Evolutionary conservation across 2,888 invertebrate genomes (phyloP).

Genomic region (Cantharis rustica): DNA sequence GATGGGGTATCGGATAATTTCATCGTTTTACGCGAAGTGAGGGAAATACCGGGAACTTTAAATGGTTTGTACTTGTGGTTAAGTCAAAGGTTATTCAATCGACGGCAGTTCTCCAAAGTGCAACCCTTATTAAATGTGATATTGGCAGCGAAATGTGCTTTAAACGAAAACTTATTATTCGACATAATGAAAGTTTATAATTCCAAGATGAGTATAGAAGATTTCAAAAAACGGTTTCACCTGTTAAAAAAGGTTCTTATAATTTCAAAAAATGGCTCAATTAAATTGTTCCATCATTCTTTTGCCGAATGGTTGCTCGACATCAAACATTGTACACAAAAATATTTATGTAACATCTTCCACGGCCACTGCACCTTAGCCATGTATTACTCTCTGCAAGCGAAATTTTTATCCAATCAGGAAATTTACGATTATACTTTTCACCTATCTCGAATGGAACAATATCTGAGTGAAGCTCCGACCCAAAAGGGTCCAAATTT

Average conservation of each 20-base stretch:
- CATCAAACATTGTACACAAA: conserved; percentile 96
- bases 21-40: conserved; percentile 87
- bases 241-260: conserved; percentile 68
- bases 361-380: conserved; percentile 90
- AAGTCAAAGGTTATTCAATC: conserved; percentile 89
- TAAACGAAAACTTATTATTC: conserved; percentile 81
- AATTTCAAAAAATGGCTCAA: conserved; percentile 64
- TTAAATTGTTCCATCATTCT: conserved; percentile 88
- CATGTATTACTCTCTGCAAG: conserved; percentile 78
- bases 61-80: conserved; percentile 95
- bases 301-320: conserved; percentile 95
- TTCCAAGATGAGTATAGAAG: conserved; percentile 76
- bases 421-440: conserved; percentile 77
- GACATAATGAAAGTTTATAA: conserved; percentile 82
- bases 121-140: conserved; percentile 85
- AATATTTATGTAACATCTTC: conserved; percentile 84
- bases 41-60: conserved; percentile 92
- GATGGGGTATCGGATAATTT: conserved; percentile 94
- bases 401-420: conserved; percentile 69
- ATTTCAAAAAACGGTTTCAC: conserved; percentile 79
- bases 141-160: conserved; percentile 83
- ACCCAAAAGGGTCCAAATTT: conserved; percentile 55
- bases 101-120: conserved; percentile 85
- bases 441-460: conserved; percentile 70
- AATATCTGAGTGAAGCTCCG: conserved; percentile 60